A percentile compares a stretch with the other conserved stretches of the same genome.
phyloP scores from a whole-genome alignment of 2,888 invertebrate species.

The Drosophila borborema region DNA sequence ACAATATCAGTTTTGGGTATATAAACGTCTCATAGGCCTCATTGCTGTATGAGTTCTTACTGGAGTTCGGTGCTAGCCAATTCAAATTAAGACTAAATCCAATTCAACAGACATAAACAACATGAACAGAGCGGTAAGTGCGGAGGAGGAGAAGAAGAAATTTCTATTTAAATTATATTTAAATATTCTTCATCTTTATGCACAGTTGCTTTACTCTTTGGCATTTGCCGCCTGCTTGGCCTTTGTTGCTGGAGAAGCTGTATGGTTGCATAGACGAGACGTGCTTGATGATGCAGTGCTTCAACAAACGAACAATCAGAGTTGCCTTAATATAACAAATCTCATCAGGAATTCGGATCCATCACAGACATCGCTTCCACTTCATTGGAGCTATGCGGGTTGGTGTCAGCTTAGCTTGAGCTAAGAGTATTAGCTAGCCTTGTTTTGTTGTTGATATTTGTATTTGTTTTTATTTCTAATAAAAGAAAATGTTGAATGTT shows the following conservation, averaged over 20 bases:
- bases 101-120: constrained; percentile 44
- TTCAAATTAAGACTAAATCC: constrained; percentile 78
- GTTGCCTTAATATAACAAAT: neutral
- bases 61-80: constrained; percentile 67
- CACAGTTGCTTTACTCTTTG: constrained; percentile 62
- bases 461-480: constrained; percentile 54
- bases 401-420: neutral
- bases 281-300: neutral
- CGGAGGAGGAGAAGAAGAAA: neutral
- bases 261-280: neutral
- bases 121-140: constrained; percentile 62
- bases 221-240: constrained; percentile 48
- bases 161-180: neutral
- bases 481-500: constrained; percentile 33
- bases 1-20: constrained; percentile 44
- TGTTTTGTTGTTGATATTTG: constrained; percentile 57
- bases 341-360: neutral
- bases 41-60: constrained; percentile 71
- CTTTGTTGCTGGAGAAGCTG: constrained; percentile 8
- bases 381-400: neutral
- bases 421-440: constrained; percentile 23
- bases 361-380: neutral
- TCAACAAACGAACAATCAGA: neutral
- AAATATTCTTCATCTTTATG: neutral
- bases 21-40: constrained; percentile 53